phyloP scores from a whole-genome alignment of 2,113 vertebrate species.

The Argyrosomus japonicus region DNA sequence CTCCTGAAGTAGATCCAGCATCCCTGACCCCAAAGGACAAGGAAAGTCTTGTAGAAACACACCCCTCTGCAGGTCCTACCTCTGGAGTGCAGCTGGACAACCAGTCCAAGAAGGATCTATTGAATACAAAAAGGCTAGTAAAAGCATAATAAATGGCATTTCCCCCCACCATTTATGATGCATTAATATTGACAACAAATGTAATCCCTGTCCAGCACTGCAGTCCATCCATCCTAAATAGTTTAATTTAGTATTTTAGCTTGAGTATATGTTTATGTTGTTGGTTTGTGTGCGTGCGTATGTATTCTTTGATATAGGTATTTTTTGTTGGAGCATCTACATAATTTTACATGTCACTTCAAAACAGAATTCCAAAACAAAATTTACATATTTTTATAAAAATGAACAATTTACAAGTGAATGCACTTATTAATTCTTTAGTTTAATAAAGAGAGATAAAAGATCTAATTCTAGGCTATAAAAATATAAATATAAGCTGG shows the following conservation, averaged over 20 bases:
- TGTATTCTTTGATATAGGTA: neutral
- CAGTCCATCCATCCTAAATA: slow-evolving; percentile 62
- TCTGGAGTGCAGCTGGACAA: slow-evolving; percentile 82
- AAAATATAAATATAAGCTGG: no score
- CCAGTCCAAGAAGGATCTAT: slow-evolving; percentile 80
- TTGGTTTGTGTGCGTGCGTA: neutral
- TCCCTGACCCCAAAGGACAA: slow-evolving; percentile 76
- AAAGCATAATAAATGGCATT: slow-evolving; percentile 93
- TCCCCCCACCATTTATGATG: slow-evolving; percentile 91
- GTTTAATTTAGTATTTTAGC: slow-evolving; percentile 24
- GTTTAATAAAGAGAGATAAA: neutral
- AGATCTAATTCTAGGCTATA: neutral
- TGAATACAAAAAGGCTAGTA: slow-evolving; percentile 95
- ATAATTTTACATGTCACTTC: neutral
- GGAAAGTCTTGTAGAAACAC: slow-evolving; percentile 75
- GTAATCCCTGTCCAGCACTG: slow-evolving; percentile 69
- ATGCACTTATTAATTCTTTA: neutral
- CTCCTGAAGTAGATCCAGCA: slow-evolving; percentile 75
- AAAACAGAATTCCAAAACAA: slow-evolving; percentile 65
- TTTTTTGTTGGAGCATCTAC: slow-evolving; percentile 24
- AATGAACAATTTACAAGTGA: neutral
- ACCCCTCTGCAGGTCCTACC: slow-evolving; percentile 71
- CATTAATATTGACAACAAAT: slow-evolving; percentile 61
- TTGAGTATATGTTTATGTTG: neutral
- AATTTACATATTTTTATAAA: slow-evolving; percentile 14